Percentiles rank a stretch among this genome's conserved stretches.
Conservation (phyloP, 1,140 invertebrate genomes). For the Ephestia elutella region DNA sequence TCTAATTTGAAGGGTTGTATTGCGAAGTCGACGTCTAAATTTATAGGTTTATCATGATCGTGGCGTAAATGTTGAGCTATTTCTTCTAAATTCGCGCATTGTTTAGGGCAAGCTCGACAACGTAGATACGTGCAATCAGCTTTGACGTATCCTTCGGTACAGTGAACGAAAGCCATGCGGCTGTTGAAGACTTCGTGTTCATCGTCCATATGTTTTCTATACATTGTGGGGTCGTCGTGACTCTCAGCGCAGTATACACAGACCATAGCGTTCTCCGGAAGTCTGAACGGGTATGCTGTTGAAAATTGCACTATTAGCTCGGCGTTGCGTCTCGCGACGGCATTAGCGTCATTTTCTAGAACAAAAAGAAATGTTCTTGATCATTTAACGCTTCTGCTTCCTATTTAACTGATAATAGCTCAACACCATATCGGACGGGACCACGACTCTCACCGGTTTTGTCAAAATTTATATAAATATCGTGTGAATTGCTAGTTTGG, state of each 20-base stretch:
- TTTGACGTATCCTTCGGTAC: slow-evolving; percentile 35
- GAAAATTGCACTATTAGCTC: slow-evolving; percentile 40
- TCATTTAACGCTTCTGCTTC: slow-evolving; percentile 26
- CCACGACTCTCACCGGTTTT: too few species aligned
- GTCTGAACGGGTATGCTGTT: slow-evolving; percentile 39
- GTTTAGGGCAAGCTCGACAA: slow-evolving; percentile 29
- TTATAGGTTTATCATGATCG: slow-evolving; percentile 23
- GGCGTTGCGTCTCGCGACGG: slow-evolving; percentile 39
- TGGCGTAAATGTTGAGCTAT: slow-evolving; percentile 25
- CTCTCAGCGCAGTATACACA: slow-evolving; percentile 42
- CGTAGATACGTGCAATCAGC: slow-evolving; percentile 32
- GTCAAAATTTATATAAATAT: too few species aligned
- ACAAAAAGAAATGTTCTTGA: slow-evolving; percentile 42
- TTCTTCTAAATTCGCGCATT: slow-evolving; percentile 21
- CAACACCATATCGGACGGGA: not conserved
- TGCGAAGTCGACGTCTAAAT: slow-evolving; percentile 23
- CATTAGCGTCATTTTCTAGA: slow-evolving; percentile 38
- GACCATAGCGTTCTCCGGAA: slow-evolving; percentile 32
- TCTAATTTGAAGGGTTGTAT: slow-evolving; percentile 32
- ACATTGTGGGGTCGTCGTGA: slow-evolving; percentile 27
- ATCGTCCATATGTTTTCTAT: slow-evolving; percentile 35
- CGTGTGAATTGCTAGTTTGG: too few species aligned
- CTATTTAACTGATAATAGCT: not conserved
- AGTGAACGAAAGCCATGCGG: slow-evolving; percentile 31
- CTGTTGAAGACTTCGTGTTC: slow-evolving; percentile 31